Base-by-base conservation (phyloP, 2,797 vertebrate species). In the Melanogrammus aeglefinus region DNA sequence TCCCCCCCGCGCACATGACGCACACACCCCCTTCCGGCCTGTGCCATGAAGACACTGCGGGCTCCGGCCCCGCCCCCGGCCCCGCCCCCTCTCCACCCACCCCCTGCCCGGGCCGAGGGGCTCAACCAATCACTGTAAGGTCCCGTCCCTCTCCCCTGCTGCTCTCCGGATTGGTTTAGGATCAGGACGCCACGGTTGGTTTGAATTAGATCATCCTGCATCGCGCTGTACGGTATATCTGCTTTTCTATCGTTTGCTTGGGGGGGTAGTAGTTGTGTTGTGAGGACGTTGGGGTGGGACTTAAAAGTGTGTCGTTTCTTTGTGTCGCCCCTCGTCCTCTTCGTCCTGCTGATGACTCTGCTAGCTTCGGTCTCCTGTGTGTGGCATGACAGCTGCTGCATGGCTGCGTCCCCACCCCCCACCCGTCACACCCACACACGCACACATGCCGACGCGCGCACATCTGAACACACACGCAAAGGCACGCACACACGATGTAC, bases 141-240 rank as follows among this genome's bases (percentile, higher is more conserved):
- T 81, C 86, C 80, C 85, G 86, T 86, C 82, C 81, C 82, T n/a
- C n/a, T n/a, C 86, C 80, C 85, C 87, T 86, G 83, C 81, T 75
- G 79, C 78, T 79, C 80, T 86, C 76, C 78, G 84, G 86, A 89
- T 80, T 39, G 85, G 79, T 77, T 88, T 74, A 85, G 63, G 73
- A 84, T 87, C 87, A 86, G 87, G 91, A 87, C 80, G 85, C 82
- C 51, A 81, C 84, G 83, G 79, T 93, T 85, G 90, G 88, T 92
- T 92, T 93, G 83, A 92, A 95, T 94, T 95, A 94, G 94, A 95
- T 95, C 93, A 95, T 95, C 94, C 94, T 94, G 90, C 89, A 87
- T 91, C 89, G 92, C 89, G 88, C 81, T 94, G 88, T 92, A 87
- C 82, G 94, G 89, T 92, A 87, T 86, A 29, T 88, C 79, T 83